phyloP scores from a whole-genome alignment of 1,140 invertebrate genomes.

The Paramacrobiotus metropolitanus region DNA sequence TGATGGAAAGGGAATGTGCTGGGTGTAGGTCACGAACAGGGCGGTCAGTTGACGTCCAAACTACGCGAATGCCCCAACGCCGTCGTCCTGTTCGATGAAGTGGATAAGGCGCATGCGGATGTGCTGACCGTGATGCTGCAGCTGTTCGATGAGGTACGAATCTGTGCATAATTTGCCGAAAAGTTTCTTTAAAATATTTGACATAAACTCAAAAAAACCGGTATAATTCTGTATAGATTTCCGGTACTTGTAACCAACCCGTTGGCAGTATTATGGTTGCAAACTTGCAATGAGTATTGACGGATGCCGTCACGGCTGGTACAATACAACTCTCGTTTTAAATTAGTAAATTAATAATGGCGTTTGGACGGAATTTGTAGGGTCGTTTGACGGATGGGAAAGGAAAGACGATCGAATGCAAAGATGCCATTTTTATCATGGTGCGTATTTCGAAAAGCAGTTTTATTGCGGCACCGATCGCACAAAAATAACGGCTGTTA shows the following conservation, averaged over 20 bases:
- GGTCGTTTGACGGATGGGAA: conserved; percentile 69
- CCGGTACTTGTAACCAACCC: no score
- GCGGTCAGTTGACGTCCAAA: conserved; percentile 65
- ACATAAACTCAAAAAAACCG: no score
- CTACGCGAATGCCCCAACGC: conserved; percentile 50
- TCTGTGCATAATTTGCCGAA: no score
- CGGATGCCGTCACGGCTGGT: not conserved
- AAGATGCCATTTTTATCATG: conserved; percentile 84
- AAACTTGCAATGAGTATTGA: no score
- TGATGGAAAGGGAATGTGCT: not conserved
- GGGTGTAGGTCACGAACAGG: conserved; percentile 53
- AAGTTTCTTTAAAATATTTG: no score
- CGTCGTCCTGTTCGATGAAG: conserved; percentile 82
- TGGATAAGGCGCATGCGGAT: conserved; percentile 86
- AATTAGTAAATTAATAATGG: not conserved
- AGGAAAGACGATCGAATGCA: conserved; percentile 74
- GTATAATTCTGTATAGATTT: no score
- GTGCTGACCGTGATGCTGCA: conserved; percentile 72
- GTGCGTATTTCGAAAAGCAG: not conserved
- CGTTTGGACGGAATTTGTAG: not conserved
- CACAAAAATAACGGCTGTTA: not conserved
- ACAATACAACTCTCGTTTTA: not conserved
- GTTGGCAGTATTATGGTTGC: no score
- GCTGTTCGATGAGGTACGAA: conserved; percentile 53
- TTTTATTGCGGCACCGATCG: not conserved